phyloP scores from a whole-genome alignment of 2,888 invertebrate species.

The Myathropa florea region DNA sequence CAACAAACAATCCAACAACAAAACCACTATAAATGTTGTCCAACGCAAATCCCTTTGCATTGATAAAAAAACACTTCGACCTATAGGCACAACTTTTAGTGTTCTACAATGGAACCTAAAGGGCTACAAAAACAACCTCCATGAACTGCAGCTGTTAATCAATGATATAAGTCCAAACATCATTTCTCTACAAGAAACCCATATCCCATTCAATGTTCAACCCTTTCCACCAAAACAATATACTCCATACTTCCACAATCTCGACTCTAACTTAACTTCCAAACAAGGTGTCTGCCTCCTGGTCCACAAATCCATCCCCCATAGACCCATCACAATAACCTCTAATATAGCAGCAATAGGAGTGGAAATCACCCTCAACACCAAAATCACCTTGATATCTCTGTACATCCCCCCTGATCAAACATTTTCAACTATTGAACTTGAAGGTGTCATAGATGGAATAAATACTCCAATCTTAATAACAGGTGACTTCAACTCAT shows the following conservation, averaged over 20 bases:
- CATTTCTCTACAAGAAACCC: constrained; percentile 3
- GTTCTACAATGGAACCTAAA: constrained; percentile 2
- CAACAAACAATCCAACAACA: background rate
- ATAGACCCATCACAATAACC: constrained; percentile 23
- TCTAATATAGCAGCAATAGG: constrained; percentile 27
- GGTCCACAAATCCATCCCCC: constrained; percentile 37
- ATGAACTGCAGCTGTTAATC: background rate
- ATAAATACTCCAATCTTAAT: constrained; percentile 3
- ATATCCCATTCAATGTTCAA: background rate
- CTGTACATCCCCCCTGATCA: constrained; percentile 42
- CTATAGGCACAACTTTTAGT: background rate
- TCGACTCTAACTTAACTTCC: constrained; percentile 15
- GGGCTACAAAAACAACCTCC: background rate
- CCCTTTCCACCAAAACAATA: constrained; percentile 9
- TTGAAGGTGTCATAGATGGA: background rate
- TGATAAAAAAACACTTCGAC: background rate
- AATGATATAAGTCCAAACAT: background rate
- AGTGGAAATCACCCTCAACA: constrained; percentile 13
- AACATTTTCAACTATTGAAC: constrained; percentile 6
- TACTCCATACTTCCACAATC: constrained; percentile 32
- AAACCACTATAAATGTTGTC: background rate
- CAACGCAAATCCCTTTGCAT: background rate
- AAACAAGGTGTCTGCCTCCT: constrained; percentile 55
- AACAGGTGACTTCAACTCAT: constrained; percentile 36
- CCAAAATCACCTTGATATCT: constrained; percentile 21